Evolutionary conservation across 2,113 vertebrate species (phyloP).

Genomic region (Amblyopsis rosae): DNA sequence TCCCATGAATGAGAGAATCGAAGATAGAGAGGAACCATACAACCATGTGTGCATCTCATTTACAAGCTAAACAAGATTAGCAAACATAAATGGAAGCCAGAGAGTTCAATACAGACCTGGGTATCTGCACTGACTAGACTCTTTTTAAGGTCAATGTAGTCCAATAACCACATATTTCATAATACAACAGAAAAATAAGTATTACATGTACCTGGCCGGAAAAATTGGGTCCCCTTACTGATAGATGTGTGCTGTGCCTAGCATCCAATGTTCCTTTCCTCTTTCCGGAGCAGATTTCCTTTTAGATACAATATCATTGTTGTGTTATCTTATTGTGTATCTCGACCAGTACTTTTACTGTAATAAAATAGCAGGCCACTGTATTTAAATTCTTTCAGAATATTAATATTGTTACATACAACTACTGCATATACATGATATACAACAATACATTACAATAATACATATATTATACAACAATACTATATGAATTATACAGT

Average conservation of each 20-base stretch:
- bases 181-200: slow-evolving; percentile 3
- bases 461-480: too few species aligned
- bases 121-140: slow-evolving; percentile 22
- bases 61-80: slow-evolving; percentile 43
- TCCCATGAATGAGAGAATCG: slow-evolving; percentile 37
- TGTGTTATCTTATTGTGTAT: neutral
- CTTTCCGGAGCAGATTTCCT: slow-evolving; percentile 9
- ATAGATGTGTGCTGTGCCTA: slow-evolving; percentile 20
- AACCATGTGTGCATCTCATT: slow-evolving; percentile 48
- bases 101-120: slow-evolving; percentile 26
- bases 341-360: neutral
- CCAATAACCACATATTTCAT: slow-evolving; percentile 14
- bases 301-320: neutral
- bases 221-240: neutral
- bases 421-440: too few species aligned
- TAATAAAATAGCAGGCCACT: too few species aligned
- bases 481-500: too few species aligned
- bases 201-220: slow-evolving; percentile 50
- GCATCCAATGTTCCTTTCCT: slow-evolving; percentile 20
- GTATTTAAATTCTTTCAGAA: too few species aligned
- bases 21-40: slow-evolving; percentile 33
- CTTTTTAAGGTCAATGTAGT: slow-evolving; percentile 21
- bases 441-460: too few species aligned
- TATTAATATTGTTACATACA: too few species aligned
- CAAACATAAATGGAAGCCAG: slow-evolving; percentile 33